Evolutionary conservation across 2,113 vertebrate species (phyloP).

Genomic region (Tenrec ecaudatus): DNA sequence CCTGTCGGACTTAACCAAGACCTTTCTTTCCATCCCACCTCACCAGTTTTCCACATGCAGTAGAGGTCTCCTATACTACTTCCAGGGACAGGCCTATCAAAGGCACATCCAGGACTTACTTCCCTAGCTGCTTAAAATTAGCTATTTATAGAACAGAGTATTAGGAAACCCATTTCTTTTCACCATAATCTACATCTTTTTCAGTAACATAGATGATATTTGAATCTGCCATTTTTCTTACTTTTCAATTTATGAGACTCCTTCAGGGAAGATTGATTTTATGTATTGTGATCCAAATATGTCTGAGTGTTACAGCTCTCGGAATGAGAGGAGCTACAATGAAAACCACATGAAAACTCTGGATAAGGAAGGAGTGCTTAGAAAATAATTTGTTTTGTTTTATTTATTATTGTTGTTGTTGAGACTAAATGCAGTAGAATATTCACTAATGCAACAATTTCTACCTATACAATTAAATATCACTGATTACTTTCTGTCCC

Average conservation of each 20-base stretch:
- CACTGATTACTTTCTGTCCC: not conserved
- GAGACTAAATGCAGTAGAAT: not conserved
- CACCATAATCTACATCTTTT: not conserved
- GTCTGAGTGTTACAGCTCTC: not conserved
- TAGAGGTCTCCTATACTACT: not conserved
- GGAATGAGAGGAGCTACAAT: not conserved
- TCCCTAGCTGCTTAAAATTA: not conserved
- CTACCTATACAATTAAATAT: not conserved
- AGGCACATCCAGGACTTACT: not conserved
- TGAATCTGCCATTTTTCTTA: not conserved
- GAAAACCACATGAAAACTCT: not conserved
- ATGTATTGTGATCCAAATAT: slow-evolving; percentile 24
- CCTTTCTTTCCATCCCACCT: not conserved
- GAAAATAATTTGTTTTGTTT: not conserved
- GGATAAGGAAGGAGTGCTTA: not conserved
- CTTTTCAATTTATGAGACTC: not conserved
- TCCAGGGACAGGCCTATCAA: not conserved
- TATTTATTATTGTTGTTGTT: not conserved
- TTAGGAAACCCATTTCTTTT: slow-evolving; percentile 12
- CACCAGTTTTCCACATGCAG: not conserved
- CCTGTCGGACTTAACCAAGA: not conserved
- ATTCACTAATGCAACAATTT: not conserved
- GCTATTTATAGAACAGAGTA: rapidly evolving
- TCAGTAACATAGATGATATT: not conserved
- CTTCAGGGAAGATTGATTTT: not conserved